Evolutionary conservation across 1,140 invertebrate species (phyloP), one percentile per base, ranked within the genome.

Genomic region (Venustaconcha ellipsiformis): DNA sequence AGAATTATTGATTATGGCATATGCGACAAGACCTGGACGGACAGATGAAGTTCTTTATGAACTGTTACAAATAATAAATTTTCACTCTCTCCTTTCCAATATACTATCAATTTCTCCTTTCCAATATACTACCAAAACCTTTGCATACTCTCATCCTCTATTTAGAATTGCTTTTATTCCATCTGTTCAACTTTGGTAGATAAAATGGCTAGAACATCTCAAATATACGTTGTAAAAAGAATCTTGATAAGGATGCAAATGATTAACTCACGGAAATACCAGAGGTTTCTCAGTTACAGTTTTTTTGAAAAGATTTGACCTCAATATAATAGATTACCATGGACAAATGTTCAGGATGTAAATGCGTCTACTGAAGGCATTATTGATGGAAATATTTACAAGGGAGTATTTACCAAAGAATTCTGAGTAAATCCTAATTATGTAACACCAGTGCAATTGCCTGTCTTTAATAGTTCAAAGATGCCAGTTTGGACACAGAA

Each of bases 381-480:
- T 64, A 0, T 13, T 14, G 30, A 64, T 14, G 30, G 14, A 14
- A 23, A 14, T 14, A 20, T 20, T 20, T 26, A 1, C 20, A 64
- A 26, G n/a, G 63, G 12, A 20, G 6, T 64, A 64, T 23, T 26
- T 18, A 15, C 30, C 12, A 23, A 48, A 17, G 68, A 37, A 13
- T 63, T 64, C 23, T 55, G 70, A 13, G 48, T 26, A 5, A 20
- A 67, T 64, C 70, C 70, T 14, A 17, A 66, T n/a, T n/a, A n/a
- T n/a, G n/a, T n/a, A n/a, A n/a, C 62, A 80, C 3, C 6, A 8
- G 6, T 37, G 37, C 2, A 8, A 8, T 26, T 37, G 37, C 37
- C 37, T 2, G 4, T 37, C 37, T 37, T 37, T 8, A 37, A 37
- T 2, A 37, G 37, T 37, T 37, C 37, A 8, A 37, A 2, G 37